Conservation (phyloP, 2,113 vertebrate species). For the Elgaria multicarinata region DNA sequence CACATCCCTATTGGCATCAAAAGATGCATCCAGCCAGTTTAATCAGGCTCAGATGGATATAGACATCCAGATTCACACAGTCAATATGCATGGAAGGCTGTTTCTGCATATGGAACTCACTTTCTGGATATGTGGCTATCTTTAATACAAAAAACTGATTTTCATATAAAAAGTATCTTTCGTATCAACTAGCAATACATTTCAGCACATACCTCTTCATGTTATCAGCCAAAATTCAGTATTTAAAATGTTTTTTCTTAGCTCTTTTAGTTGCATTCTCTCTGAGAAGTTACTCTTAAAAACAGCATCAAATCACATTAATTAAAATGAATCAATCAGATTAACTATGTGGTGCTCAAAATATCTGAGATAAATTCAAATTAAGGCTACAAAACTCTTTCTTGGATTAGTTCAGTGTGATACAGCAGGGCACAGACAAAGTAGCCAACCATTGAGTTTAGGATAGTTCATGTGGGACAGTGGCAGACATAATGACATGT, state of each 20-base stretch:
- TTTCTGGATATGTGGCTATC: constrained; percentile 41
- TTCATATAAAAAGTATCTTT: not conserved
- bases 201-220: not conserved
- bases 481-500: constrained; percentile 27
- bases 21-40: not conserved
- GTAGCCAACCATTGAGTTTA: constrained; percentile 19
- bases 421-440: constrained; percentile 24
- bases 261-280: constrained; percentile 45
- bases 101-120: not conserved
- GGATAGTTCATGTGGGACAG: constrained; percentile 29
- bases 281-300: constrained; percentile 56
- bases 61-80: not conserved
- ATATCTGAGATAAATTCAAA: constrained; percentile 71
- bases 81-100: not conserved
- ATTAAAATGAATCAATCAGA: constrained; percentile 67
- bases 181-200: not conserved
- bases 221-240: constrained; percentile 31
- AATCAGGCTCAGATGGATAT: not conserved
- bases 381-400: constrained; percentile 52
- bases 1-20: not conserved
- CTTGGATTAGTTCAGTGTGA: constrained; percentile 34
- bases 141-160: constrained; percentile 68
- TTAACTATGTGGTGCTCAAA: constrained; percentile 38
- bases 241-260: constrained; percentile 57
- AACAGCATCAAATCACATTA: constrained; percentile 66